Conservation (phyloP, 2,888 invertebrate species). For the Pterobdella sp. region DNA sequence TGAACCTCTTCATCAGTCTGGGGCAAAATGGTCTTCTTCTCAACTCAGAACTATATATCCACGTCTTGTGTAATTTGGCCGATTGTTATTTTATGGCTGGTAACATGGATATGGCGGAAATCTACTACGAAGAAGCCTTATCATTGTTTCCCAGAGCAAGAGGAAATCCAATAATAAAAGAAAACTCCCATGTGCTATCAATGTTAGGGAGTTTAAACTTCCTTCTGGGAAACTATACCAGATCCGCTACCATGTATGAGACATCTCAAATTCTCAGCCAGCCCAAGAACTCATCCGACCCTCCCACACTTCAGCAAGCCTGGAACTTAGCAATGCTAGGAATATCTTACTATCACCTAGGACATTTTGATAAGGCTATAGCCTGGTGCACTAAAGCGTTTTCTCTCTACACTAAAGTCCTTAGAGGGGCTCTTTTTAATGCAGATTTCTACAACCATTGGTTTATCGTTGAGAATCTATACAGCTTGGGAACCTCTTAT, state of each 20-base stretch:
- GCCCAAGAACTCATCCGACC: slow-evolving; percentile 42
- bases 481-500: slow-evolving; percentile 48
- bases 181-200: slow-evolving; percentile 48
- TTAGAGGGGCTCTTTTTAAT: slow-evolving; percentile 43
- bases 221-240: slow-evolving; percentile 47
- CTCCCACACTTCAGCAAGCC: slow-evolving; percentile 43
- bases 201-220: slow-evolving; percentile 49
- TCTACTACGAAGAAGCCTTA: slow-evolving; percentile 47
- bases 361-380: slow-evolving; percentile 48
- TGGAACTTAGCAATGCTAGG: slow-evolving; percentile 46
- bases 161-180: slow-evolving; percentile 41
- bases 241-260: slow-evolving; percentile 48
- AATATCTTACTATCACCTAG: slow-evolving; percentile 46
- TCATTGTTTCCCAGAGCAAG: slow-evolving; percentile 41
- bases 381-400: slow-evolving; percentile 47
- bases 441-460: slow-evolving; percentile 46
- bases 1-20: slow-evolving; percentile 42
- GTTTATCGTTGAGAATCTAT: slow-evolving; percentile 48
- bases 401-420: slow-evolving; percentile 46
- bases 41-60: slow-evolving; percentile 33
- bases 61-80: slow-evolving; percentile 44
- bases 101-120: slow-evolving; percentile 45
- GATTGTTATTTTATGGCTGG: slow-evolving; percentile 48
- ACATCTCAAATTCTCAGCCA: slow-evolving; percentile 47
- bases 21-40: slow-evolving; percentile 38